A percentile compares a stretch with the other conserved stretches of the same genome.
Evolutionary conservation across 2,113 vertebrate species (phyloP).

Genomic region (Aspidoscelis tigris): DNA sequence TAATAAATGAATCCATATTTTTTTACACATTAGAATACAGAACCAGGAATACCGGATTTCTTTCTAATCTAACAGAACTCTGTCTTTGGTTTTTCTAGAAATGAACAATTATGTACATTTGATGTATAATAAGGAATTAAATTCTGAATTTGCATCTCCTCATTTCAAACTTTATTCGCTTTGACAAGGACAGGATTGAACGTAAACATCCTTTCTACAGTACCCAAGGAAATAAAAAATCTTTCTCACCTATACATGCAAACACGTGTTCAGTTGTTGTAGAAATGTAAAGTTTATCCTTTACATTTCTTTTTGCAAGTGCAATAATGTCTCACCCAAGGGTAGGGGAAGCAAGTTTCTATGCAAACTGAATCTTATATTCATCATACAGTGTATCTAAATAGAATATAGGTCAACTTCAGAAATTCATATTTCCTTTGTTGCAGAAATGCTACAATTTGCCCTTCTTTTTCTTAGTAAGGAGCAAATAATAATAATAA

Average conservation of each 20-base stretch:
- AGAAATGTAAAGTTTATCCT: conserved; percentile 28
- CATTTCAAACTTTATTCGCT: background rate
- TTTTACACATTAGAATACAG: background rate
- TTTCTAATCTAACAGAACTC: background rate
- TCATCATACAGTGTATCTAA: background rate
- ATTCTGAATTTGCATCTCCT: background rate
- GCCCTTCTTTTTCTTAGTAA: too few species aligned
- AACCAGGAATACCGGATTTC: too few species aligned
- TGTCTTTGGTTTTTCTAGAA: background rate
- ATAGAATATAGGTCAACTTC: conserved; percentile 16
- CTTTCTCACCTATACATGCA: conserved; percentile 17
- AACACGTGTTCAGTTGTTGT: background rate
- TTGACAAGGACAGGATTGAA: too few species aligned
- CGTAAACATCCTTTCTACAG: conserved; percentile 17
- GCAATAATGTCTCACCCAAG: background rate
- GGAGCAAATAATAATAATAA: background rate
- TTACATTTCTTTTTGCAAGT: background rate
- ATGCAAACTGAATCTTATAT: background rate
- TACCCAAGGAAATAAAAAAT: conserved; percentile 29
- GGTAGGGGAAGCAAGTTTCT: background rate
- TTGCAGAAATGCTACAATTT: background rate
- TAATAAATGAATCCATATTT: background rate
- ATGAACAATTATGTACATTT: background rate
- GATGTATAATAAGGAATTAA: background rate
- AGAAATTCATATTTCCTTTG: background rate